phyloP scores from a whole-genome alignment of 2,888 invertebrate species.

The Augiades crinisus region DNA sequence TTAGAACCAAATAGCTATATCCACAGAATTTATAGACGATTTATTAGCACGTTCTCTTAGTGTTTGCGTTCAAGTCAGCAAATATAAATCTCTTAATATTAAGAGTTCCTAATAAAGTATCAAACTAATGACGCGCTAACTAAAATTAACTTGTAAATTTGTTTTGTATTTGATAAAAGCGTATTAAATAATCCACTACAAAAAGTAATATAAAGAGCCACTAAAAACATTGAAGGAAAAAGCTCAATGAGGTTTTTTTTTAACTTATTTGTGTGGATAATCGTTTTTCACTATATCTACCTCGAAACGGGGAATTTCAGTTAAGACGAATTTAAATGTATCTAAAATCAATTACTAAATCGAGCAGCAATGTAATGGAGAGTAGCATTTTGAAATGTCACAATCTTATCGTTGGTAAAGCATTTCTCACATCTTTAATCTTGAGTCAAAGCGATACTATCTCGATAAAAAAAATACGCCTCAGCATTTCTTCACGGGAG shows the following conservation, averaged over 20 bases:
- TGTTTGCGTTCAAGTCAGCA: background rate
- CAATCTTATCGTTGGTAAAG: constrained; percentile 24
- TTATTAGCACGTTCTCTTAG: background rate
- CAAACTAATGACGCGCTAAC: background rate
- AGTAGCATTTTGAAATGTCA: constrained; percentile 24
- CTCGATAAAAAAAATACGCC: constrained; percentile 36
- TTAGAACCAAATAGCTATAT: no score
- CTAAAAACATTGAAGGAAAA: background rate
- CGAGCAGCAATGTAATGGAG: constrained; percentile 11
- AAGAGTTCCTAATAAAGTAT: background rate
- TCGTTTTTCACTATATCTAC: background rate
- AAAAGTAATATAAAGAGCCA: background rate
- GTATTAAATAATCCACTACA: no score
- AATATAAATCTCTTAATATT: background rate
- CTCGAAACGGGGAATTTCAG: background rate
- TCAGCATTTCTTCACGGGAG: constrained; percentile 45
- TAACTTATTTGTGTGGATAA: background rate
- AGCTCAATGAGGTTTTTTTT: background rate
- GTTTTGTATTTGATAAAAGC: no score
- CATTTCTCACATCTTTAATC: constrained; percentile 41
- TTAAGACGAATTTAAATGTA: background rate
- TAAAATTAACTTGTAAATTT: no score
- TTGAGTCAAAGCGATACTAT: constrained; percentile 37
- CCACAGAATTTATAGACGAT: background rate
- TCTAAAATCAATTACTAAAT: constrained; percentile 6